Evolutionary conservation across 2,797 vertebrate species (phyloP).

Genomic region (Hypotaenidia okinawae): DNA sequence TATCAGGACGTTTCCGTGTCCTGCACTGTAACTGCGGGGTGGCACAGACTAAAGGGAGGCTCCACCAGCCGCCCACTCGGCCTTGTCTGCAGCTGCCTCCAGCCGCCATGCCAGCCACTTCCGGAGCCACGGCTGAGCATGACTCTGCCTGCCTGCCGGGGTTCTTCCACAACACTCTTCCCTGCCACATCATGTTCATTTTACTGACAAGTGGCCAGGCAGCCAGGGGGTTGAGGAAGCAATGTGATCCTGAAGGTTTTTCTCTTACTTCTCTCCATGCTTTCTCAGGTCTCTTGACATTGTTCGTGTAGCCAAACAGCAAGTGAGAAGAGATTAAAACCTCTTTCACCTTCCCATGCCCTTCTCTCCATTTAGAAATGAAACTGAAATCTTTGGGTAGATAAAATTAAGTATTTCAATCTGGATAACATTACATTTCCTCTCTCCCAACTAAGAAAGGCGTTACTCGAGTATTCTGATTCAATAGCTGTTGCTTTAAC

Average conservation of each 20-base stretch:
- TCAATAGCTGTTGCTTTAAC: neutral
- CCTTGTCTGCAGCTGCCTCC: neutral
- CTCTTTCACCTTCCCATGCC: neutral
- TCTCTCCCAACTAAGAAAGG: neutral
- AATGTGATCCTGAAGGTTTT: neutral
- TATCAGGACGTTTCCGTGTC: neutral
- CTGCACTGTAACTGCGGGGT: accelerated
- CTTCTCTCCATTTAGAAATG: neutral
- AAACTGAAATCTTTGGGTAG: neutral
- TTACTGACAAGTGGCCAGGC: neutral
- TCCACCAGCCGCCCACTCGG: accelerated
- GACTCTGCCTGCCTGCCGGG: neutral
- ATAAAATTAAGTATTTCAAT: neutral
- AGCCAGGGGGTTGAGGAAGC: neutral
- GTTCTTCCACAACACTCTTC: neutral
- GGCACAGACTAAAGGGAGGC: neutral
- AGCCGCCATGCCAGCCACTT: neutral
- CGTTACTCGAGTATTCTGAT: neutral
- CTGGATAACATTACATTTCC: neutral
- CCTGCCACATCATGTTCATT: accelerated
- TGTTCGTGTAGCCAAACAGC: neutral
- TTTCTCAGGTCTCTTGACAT: neutral
- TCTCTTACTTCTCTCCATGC: neutral
- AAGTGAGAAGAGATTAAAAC: neutral
- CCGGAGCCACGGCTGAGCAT: neutral